Base-by-base conservation (phyloP, 2,797 vertebrate species). In the Scomberomorus guttatus region DNA sequence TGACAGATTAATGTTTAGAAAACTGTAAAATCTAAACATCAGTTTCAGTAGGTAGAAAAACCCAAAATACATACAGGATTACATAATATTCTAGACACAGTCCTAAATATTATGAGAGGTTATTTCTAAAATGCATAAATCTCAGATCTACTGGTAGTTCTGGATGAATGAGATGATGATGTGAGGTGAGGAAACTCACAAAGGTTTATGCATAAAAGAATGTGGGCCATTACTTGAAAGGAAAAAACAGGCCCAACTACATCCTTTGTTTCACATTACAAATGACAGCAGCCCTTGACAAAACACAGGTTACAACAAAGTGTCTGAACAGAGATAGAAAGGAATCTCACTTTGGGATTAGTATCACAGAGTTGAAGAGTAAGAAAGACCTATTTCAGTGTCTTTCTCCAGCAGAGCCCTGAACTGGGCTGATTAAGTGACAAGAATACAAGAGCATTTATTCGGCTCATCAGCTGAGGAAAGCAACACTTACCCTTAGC, bases 401-500 rank as follows among this genome's bases (percentile, higher is more conserved):
- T 27, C 4, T 29, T 54, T n/a, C 44, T 14, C 12, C 3, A 32
- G n/a, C 27, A 57, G 22, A 63, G 32, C 20, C 55, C 5, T 71
- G 4, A 65, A 55, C 18, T 20, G 13, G 27, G 17, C 6, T 37
- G 25, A 46, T 63, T 29, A 10, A 13, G 15, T 29, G 22, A 51
- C 9, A 25, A 56, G 2, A 3, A 42, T 10, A 54, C 20, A 42
- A 25, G 17, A 57, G 29, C 10, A 34, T 22, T 22, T 15, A 37
- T 62, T 72, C 37, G 11, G 0, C 1, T 27, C 4, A 24, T 25
- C 0, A 24, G 42, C 2, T 9, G 18, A 3, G 7, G 3, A 9
- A 29, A n/a, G 10, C 5, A 56, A 22, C 6, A 72, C 87, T 79
- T 94, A 99, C 98, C 98, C 94, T 97, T 99, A 50, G 98, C 97